Evolutionary conservation across 2,113 vertebrate species (phyloP).

Genomic region (Sprattus sprattus): DNA sequence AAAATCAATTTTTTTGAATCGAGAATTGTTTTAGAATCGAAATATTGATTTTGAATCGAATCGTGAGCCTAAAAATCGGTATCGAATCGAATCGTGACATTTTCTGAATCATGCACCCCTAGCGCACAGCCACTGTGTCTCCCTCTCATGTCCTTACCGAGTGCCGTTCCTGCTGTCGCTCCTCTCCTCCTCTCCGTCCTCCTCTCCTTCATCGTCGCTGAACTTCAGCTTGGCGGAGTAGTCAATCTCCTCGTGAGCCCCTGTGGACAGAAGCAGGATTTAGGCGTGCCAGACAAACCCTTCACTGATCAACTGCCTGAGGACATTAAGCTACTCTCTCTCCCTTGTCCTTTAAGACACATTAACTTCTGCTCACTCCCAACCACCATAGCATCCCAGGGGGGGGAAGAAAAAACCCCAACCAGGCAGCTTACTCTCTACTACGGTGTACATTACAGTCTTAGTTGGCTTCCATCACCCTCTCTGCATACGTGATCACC

Average conservation of each 20-base stretch:
- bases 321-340: not conserved
- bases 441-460: not conserved
- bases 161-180: slow-evolving; percentile 66
- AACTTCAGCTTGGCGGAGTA: slow-evolving; percentile 93
- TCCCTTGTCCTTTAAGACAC: not conserved
- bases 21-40: too few species aligned
- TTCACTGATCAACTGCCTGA: not conserved
- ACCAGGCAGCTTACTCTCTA: not conserved
- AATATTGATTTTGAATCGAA: too few species aligned
- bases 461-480: not conserved
- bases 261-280: slow-evolving; percentile 55
- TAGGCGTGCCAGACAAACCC: not conserved
- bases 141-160: slow-evolving; percentile 56
- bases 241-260: slow-evolving; percentile 91
- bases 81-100: too few species aligned
- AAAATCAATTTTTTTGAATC: too few species aligned
- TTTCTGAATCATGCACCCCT: too few species aligned
- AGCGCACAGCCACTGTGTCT: not conserved
- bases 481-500: slow-evolving; percentile 12
- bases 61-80: too few species aligned
- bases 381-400: not conserved
- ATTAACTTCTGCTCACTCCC: not conserved
- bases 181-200: slow-evolving; percentile 81
- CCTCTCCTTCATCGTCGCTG: slow-evolving; percentile 90
- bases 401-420: too few species aligned